Percentiles rank a stretch among this genome's conserved stretches.
Conservation (phyloP, 2,888 invertebrate species). For the Lasioglossum oenotherae region DNA sequence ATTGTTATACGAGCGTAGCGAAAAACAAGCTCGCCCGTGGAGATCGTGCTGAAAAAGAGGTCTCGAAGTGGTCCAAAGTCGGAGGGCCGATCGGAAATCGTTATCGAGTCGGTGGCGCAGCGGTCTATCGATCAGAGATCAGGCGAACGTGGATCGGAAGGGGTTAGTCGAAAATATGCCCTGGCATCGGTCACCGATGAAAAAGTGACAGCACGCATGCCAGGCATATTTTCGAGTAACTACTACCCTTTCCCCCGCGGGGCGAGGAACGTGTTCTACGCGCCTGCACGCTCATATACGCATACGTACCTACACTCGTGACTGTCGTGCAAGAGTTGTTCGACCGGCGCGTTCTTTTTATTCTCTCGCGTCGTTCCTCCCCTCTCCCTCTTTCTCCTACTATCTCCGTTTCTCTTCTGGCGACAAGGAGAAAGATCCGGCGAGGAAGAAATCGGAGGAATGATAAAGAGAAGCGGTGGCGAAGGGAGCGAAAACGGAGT, state of each 20-base stretch:
- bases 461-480: conserved; percentile 3
- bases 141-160: neutral
- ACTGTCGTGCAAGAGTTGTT: conserved; percentile 76
- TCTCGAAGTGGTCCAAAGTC: neutral
- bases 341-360: conserved; percentile 73
- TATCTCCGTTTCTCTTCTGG: neutral
- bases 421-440: neutral
- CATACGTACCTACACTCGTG: conserved; percentile 62
- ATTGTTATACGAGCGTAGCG: neutral
- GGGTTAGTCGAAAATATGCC: conserved; percentile 21
- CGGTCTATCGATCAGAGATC: neutral
- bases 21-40: neutral
- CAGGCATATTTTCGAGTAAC: conserved; percentile 68
- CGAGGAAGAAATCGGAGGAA: neutral
- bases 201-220: conserved; percentile 61
- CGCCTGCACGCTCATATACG: conserved; percentile 69
- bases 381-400: neutral
- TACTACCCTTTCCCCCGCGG: conserved; percentile 45
- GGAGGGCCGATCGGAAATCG: neutral
- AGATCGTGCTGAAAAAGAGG: neutral
- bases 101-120: neutral
- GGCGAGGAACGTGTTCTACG: conserved; percentile 71
- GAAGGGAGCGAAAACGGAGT: neutral
- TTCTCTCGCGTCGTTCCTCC: conserved; percentile 39
- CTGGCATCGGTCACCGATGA: conserved; percentile 10